Evolutionary conservation across 2,113 vertebrate genomes (phyloP).

Genomic region (Apodemus speciosus): DNA sequence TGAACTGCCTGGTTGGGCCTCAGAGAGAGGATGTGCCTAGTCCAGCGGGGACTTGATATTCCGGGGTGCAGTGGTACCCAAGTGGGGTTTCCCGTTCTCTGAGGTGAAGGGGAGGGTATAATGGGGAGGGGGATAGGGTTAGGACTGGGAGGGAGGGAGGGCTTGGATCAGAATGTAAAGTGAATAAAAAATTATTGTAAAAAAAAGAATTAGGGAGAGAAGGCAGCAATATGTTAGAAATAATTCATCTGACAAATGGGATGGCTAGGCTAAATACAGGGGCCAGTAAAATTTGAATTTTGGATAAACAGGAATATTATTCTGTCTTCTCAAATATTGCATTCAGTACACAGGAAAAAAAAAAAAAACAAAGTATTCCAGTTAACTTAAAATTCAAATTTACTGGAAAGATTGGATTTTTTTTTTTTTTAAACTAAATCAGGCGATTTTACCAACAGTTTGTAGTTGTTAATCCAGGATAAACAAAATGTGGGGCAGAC

Average conservation of each 20-base stretch:
- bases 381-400: constrained; percentile 50
- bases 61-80: no score
- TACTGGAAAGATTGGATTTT: constrained; percentile 13
- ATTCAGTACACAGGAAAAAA: neutral
- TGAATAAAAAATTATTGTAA: neutral
- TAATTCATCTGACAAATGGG: neutral
- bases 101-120: no score
- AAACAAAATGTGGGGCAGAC: neutral
- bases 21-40: no score
- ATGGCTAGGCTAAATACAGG: neutral
- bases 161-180: no score
- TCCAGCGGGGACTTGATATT: no score
- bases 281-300: constrained; percentile 26
- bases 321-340: neutral
- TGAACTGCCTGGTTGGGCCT: no score
- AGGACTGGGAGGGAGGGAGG: neutral
- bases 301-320: neutral
- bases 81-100: no score
- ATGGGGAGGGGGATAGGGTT: no score
- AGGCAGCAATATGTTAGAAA: neutral
- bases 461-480: constrained; percentile 33
- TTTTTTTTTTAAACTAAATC: constrained; percentile 15
- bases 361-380: neutral
- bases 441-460: neutral
- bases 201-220: neutral